Evolutionary conservation across 2,113 vertebrate species (phyloP).

Genomic region (Pardalotus punctatus): DNA sequence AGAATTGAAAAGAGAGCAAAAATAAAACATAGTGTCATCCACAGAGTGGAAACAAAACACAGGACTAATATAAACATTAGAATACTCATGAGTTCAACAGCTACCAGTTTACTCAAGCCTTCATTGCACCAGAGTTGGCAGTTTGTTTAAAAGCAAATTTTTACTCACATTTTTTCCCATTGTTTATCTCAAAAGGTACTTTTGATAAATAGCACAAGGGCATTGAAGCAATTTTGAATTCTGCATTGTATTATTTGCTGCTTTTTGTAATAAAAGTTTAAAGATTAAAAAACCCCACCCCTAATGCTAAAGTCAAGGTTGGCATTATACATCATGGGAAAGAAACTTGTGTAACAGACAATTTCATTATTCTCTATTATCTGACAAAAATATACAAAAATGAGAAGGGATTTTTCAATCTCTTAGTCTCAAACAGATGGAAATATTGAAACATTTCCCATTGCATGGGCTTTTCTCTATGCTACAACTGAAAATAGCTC

Average conservation of each 20-base stretch:
- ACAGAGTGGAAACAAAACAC: background rate
- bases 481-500: background rate
- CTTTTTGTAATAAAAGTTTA: background rate
- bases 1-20: background rate
- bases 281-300: background rate
- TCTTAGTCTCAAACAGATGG: background rate
- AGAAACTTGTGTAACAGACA: background rate
- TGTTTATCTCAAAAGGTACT: background rate
- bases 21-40: background rate
- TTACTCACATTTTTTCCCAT: background rate
- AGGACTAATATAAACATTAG: background rate
- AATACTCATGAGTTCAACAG: background rate
- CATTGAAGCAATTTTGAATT: background rate
- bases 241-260: background rate
- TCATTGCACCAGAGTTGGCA: background rate
- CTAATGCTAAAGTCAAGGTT: background rate
- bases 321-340: background rate
- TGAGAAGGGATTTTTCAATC: background rate
- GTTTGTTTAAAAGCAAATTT: background rate
- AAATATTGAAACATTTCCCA: background rate
- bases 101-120: background rate
- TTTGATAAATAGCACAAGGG: background rate
- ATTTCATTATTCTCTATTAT: background rate
- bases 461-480: background rate
- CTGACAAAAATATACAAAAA: background rate